Evolutionary conservation across 2,888 invertebrate species (phyloP), one percentile per base, ranked within the genome.

Genomic region (Ormyrus rosae): DNA sequence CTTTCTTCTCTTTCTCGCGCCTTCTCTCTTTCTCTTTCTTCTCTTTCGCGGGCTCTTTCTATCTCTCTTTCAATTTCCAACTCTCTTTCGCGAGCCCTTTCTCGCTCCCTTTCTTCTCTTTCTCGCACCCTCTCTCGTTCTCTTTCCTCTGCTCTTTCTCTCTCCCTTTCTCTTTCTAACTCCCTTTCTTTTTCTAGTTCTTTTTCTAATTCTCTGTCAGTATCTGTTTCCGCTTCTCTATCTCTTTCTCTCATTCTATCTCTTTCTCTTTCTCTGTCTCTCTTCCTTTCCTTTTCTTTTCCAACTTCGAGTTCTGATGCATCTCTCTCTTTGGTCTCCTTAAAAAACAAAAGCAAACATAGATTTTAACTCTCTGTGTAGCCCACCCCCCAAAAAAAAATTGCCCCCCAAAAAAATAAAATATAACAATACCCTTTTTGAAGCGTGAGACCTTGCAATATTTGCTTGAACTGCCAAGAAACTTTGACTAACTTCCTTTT

Each of bases 401-500:
- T 58, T 11, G 11, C n/a, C 45, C 0, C 53, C 2, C 6, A 0
- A 3, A 7, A 11, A 58, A 13, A 13, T 60, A 56, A 9, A 55
- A 61, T 51, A 56, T 56, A 13, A 11, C n/a, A 10, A 19, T 71
- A 82, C 80, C 65, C 46, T 76, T 45, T 82, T 82, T 6, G 70
- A 70, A 8, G 71, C 69, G 5, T 78, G 75, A 6, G 70, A 58
- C 56, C 69, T 80, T 3, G 67, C 67, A 0, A 80, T 75, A 45
- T 86, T 83, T 5, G 82, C 81, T 64, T 85, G 89, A 65, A 92
- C 87, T 75, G 91, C 90, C 3, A 91, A 85, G 86, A 93, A 94
- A 84, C 92, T 92, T 72, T 92, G 91, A 88, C 93, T 93, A 60
- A 91, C 93, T 87, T 94, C 94, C 53, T 91, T 87, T 86, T 93